Conservation (phyloP, 2,113 vertebrate genomes). For the Hippolais icterina region DNA sequence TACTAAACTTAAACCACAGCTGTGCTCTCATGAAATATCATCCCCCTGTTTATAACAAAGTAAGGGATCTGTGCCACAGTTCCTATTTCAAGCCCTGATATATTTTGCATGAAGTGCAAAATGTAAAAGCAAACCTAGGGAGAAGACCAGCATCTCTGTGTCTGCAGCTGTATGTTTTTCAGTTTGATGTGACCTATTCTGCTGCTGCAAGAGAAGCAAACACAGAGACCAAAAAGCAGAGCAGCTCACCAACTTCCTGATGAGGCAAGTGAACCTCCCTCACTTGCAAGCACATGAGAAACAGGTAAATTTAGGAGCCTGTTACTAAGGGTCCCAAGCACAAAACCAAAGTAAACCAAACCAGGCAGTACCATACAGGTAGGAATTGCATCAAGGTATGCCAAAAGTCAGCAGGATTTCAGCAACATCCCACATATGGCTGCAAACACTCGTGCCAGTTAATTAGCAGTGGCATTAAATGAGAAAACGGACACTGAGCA, state of each 20-base stretch:
- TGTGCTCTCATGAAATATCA: neutral
- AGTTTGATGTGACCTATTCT: neutral
- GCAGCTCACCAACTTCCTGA: neutral
- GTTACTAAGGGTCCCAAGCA: conserved; percentile 26
- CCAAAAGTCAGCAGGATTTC: conserved; percentile 62
- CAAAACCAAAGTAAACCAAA: neutral
- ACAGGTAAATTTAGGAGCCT: neutral
- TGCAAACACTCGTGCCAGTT: conserved; percentile 68
- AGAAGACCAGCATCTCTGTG: neutral
- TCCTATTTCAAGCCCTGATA: neutral
- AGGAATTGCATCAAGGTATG: neutral
- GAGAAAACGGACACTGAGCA: conserved; percentile 71
- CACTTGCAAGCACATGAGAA: neutral
- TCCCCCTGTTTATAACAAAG: neutral
- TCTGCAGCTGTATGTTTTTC: neutral
- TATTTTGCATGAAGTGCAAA: neutral
- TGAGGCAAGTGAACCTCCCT: neutral
- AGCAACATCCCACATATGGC: conserved; percentile 57
- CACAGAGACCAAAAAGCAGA: neutral
- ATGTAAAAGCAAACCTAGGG: neutral
- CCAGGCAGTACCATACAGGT: conserved; percentile 7
- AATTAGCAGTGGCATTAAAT: conserved; percentile 73
- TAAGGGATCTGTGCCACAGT: neutral
- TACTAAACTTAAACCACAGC: neutral
- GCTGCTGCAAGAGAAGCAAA: neutral